Percentiles rank a stretch among this genome's conserved stretches.
Evolutionary conservation across 2,113 vertebrate genomes (phyloP).

Genomic region (Crotalus tigris): DNA sequence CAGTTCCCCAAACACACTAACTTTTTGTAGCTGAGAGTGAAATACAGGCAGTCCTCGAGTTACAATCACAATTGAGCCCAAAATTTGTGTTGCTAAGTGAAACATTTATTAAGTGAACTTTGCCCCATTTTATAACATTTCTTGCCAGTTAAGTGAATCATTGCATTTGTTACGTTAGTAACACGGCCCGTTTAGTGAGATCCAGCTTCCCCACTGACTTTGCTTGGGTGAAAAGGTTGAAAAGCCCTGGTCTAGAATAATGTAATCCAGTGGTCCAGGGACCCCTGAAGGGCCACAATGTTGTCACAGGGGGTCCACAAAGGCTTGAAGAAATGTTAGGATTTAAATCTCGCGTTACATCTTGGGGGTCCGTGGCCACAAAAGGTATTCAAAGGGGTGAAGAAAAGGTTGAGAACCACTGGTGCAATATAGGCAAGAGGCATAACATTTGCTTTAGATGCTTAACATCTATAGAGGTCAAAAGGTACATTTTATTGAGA

Average conservation of each 20-base stretch:
- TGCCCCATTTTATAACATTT: too few species aligned
- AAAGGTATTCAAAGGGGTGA: not conserved
- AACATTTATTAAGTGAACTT: not conserved
- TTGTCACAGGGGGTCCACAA: too few species aligned
- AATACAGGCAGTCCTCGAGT: not conserved
- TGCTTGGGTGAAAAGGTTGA: too few species aligned
- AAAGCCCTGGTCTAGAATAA: not conserved
- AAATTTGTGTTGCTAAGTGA: not conserved
- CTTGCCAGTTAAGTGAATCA: too few species aligned
- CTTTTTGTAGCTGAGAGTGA: not conserved
- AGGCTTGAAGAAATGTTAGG: too few species aligned
- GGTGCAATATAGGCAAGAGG: not conserved
- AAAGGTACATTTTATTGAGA: not conserved
- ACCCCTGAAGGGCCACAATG: too few species aligned
- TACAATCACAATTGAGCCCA: not conserved
- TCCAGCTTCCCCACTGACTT: too few species aligned
- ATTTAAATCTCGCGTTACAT: too few species aligned
- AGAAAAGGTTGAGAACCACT: not conserved
- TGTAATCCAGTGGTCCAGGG: not conserved
- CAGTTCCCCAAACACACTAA: not conserved
- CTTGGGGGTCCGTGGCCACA: too few species aligned
- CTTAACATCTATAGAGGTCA: not conserved
- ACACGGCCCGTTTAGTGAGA: too few species aligned
- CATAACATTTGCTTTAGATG: not conserved
- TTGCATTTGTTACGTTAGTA: too few species aligned